These are phyloP conservation scores for Syrrhaptes paradoxus DNA, from an alignment of 2,113 vertebrate species.

Conservation along the genomic window DNA sequence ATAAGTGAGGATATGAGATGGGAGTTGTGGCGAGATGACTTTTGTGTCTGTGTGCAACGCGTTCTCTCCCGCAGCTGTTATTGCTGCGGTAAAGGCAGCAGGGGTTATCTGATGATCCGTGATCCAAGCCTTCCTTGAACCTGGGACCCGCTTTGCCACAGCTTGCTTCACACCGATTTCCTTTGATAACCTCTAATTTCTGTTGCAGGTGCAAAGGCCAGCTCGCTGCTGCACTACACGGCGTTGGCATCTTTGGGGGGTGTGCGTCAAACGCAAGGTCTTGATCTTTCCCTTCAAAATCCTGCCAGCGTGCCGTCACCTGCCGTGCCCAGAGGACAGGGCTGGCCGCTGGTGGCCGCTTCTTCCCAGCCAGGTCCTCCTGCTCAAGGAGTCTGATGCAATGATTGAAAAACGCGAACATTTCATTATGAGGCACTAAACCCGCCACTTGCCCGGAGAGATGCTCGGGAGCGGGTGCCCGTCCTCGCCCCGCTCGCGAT, in stretches of 20 bases:
- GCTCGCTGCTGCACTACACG: background rate
- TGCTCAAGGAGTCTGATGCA: background rate
- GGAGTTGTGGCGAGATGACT: background rate
- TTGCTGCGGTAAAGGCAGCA: background rate
- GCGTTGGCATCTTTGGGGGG: accelerated
- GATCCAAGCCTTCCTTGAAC: background rate
- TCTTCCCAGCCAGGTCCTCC: background rate
- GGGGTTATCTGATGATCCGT: background rate
- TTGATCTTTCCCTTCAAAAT: background rate
- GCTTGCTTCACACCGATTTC: background rate
- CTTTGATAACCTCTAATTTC: background rate
- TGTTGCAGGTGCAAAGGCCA: background rate
- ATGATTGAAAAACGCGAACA: background rate
- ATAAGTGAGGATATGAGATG: background rate
- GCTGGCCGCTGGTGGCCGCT: background rate
- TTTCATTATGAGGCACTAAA: background rate
- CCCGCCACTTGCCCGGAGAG: background rate
- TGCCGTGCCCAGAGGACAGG: too few relatives aligned
- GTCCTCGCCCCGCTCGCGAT: background rate
- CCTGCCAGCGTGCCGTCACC: too few relatives aligned
- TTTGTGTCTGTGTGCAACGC: background rate
- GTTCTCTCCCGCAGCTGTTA: background rate
- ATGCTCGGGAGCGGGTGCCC: background rate
- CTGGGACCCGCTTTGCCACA: background rate
- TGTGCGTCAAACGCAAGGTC: background rate